Evolutionary conservation across 2,888 invertebrate species (phyloP).

Genomic region (Lysandra coridon): DNA sequence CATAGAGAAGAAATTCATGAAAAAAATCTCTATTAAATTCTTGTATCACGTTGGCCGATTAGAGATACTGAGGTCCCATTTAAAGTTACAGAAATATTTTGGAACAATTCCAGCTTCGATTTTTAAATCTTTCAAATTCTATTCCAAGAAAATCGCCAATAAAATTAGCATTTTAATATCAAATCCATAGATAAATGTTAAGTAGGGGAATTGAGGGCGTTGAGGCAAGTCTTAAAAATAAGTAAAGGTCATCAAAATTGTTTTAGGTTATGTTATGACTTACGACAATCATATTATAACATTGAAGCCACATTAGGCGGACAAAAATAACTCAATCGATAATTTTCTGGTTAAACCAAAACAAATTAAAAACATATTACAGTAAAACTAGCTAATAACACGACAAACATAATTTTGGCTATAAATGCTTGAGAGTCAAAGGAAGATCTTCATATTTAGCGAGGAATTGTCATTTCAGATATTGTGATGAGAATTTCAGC

Average conservation of each 20-base stretch:
- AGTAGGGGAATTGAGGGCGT: too few relatives aligned
- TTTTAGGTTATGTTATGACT: neutral
- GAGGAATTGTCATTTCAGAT: too few relatives aligned
- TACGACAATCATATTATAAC: neutral
- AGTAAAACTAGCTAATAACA: neutral
- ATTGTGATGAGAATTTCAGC: too few relatives aligned
- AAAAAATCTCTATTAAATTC: too few relatives aligned
- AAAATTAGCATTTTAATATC: too few relatives aligned
- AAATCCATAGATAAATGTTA: too few relatives aligned
- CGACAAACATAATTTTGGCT: neutral
- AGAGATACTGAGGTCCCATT: neutral
- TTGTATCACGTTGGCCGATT: neutral
- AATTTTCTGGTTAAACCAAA: neutral
- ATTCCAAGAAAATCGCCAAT: neutral
- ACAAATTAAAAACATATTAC: neutral
- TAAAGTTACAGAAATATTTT: neutral
- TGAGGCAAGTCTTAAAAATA: too few relatives aligned
- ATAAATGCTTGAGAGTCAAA: neutral
- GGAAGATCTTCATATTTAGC: neutral
- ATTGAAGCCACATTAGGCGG: neutral
- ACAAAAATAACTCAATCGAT: neutral
- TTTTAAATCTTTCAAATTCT: too few relatives aligned
- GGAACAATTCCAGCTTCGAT: too few relatives aligned
- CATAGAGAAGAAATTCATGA: neutral
- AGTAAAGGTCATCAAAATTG: neutral